Evolutionary conservation across 1,140 invertebrate genomes (phyloP).

Genomic region (Hirudo medicinalis): DNA sequence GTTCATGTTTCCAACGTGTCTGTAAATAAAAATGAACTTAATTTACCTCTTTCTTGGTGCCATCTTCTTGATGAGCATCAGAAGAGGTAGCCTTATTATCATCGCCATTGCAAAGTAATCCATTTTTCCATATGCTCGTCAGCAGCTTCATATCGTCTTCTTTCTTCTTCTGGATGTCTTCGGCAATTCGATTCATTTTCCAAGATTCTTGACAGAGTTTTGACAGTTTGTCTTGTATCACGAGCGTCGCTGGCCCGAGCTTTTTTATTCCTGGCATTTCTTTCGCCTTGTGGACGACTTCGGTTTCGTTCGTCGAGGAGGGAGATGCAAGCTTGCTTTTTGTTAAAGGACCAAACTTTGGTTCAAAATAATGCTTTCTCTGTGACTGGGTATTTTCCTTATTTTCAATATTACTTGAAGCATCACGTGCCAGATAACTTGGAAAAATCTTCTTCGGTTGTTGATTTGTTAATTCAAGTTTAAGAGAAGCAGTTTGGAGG

Average conservation of each 20-base stretch:
- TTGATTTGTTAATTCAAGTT: not conserved
- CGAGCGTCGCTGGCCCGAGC: not conserved
- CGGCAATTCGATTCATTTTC: not conserved
- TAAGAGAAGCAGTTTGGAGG: not conserved
- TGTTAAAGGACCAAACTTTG: slow-evolving; percentile 5
- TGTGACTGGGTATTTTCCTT: not conserved
- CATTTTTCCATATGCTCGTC: too few relatives aligned
- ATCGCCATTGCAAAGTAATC: too few relatives aligned
- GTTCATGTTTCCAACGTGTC: too few relatives aligned
- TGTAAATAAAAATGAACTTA: too few relatives aligned
- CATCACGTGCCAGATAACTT: not conserved
- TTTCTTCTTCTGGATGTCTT: not conserved
- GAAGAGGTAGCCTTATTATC: too few relatives aligned
- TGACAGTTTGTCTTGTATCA: not conserved
- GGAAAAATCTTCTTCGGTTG: too few relatives aligned
- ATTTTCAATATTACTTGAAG: slow-evolving; percentile 6
- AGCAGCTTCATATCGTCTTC: too few relatives aligned
- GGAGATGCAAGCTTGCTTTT: not conserved
- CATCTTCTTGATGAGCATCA: too few relatives aligned
- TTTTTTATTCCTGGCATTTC: not conserved
- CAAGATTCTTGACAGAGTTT: not conserved
- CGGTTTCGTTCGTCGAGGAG: not conserved
- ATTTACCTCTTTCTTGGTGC: too few relatives aligned
- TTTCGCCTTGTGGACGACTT: not conserved
- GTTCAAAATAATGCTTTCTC: not conserved